phyloP scores from a whole-genome alignment of 2,888 invertebrate species.

The Parnassius orleans region DNA sequence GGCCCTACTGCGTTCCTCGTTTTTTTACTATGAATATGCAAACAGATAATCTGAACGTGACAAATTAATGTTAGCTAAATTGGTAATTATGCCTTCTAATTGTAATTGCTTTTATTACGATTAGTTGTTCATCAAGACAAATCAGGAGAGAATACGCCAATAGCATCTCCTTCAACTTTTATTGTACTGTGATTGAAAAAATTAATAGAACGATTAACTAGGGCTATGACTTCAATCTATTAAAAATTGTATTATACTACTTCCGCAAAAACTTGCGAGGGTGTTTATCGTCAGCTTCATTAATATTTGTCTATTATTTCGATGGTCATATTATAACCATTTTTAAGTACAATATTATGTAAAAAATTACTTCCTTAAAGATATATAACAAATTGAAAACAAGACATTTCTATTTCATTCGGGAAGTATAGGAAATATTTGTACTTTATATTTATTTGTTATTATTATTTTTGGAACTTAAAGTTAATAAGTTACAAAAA shows the following conservation, averaged over 20 bases:
- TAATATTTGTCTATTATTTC: slow-evolving; percentile 51
- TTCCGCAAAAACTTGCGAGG: slow-evolving; percentile 67
- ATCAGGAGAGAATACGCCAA: background rate
- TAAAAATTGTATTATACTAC: slow-evolving; percentile 74
- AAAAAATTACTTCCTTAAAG: slow-evolving; percentile 12
- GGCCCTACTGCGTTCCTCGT: slow-evolving; percentile 68
- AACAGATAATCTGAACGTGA: slow-evolving; percentile 46
- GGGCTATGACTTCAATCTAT: slow-evolving; percentile 74
- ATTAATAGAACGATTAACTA: slow-evolving; percentile 70
- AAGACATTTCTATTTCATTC: too few relatives aligned
- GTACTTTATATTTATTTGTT: too few relatives aligned
- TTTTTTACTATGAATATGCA: slow-evolving; percentile 71
- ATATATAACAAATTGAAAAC: background rate
- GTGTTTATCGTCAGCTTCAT: slow-evolving; percentile 64
- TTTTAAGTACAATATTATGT: slow-evolving; percentile 24
- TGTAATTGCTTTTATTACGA: too few relatives aligned
- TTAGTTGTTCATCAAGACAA: too few relatives aligned
- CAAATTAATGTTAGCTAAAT: slow-evolving; percentile 29
- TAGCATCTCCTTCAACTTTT: slow-evolving; percentile 52
- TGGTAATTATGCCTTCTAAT: too few relatives aligned
- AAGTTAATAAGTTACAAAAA: too few relatives aligned
- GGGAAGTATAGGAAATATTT: too few relatives aligned
- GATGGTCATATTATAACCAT: slow-evolving; percentile 33
- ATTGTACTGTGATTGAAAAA: slow-evolving; percentile 71
- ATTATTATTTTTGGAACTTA: too few relatives aligned